Evolutionary conservation across 2,797 vertebrate genomes (phyloP).

Genomic region (Coendou prehensilis): DNA sequence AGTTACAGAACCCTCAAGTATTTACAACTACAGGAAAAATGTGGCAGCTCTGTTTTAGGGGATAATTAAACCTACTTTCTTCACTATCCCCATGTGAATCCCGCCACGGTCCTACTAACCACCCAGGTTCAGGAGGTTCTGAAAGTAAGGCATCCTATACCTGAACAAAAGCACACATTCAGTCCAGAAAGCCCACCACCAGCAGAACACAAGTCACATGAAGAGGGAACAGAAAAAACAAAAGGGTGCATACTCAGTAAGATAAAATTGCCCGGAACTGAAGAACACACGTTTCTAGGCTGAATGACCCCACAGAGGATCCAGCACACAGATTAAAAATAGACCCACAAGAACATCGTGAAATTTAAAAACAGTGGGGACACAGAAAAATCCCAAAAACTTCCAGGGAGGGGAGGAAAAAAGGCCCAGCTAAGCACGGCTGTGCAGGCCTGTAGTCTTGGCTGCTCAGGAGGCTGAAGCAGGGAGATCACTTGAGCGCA

Average conservation of each 20-base stretch:
- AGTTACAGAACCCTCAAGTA: neutral
- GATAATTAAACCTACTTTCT: constrained; percentile 40
- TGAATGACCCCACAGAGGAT: neutral
- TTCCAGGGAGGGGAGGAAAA: neutral
- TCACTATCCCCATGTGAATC: constrained; percentile 34
- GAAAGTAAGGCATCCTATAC: constrained; percentile 22
- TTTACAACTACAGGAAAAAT: neutral
- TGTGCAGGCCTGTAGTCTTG: neutral
- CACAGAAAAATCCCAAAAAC: constrained; percentile 29
- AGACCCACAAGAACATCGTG: neutral
- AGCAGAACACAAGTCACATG: neutral
- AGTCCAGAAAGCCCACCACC: neutral
- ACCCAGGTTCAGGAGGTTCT: constrained; percentile 29
- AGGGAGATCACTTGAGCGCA: neutral
- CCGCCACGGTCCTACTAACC: neutral
- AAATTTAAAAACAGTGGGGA: constrained; percentile 25
- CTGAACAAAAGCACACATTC: constrained; percentile 37
- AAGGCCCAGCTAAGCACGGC: neutral
- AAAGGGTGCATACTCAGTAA: neutral
- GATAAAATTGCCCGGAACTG: constrained; percentile 30
- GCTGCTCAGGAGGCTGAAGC: neutral
- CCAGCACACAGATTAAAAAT: neutral
- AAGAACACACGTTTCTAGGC: constrained; percentile 3
- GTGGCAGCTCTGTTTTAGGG: neutral
- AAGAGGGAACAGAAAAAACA: neutral